A percentile compares a stretch with the other conserved stretches of the same genome.
Conservation (phyloP, 2,797 vertebrate species). For the Crotalus adamanteus region DNA sequence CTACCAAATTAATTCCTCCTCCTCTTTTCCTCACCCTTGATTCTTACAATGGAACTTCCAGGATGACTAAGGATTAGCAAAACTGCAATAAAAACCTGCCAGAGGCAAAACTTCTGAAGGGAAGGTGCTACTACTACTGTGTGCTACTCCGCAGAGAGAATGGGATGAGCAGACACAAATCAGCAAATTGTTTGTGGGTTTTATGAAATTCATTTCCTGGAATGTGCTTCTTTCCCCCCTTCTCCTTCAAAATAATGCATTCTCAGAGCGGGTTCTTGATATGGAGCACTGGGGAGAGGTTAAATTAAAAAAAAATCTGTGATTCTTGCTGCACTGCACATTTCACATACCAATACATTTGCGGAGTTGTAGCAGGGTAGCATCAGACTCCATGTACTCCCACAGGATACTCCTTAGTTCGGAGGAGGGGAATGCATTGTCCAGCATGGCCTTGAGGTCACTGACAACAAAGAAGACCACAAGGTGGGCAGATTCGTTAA, state of each 20-base stretch:
- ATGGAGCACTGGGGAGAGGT: background rate
- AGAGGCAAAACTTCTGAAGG: background rate
- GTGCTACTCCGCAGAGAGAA: background rate
- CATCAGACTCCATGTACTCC: background rate
- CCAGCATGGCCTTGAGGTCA: background rate
- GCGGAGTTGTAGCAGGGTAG: background rate
- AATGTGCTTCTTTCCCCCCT: background rate
- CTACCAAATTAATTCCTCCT: background rate
- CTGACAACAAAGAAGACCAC: background rate
- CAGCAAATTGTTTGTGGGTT: background rate
- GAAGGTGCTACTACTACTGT: background rate
- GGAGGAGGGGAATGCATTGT: background rate
- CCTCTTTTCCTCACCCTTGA: background rate
- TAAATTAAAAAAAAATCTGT: constrained; percentile 6
- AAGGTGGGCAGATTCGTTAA: background rate
- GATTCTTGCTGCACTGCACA: constrained; percentile 4
- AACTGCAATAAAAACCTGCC: background rate
- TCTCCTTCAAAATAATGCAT: background rate
- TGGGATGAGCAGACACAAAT: background rate
- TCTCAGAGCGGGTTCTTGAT: background rate
- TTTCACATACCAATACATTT: constrained; percentile 6
- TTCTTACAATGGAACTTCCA: background rate
- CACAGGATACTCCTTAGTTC: background rate
- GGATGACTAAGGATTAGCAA: background rate
- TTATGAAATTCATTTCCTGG: constrained; percentile 9